A percentile compares a stretch with the other conserved stretches of the same genome.
Evolutionary conservation across 2,888 invertebrate genomes (phyloP).

Genomic region (Cheilosia pagana): DNA sequence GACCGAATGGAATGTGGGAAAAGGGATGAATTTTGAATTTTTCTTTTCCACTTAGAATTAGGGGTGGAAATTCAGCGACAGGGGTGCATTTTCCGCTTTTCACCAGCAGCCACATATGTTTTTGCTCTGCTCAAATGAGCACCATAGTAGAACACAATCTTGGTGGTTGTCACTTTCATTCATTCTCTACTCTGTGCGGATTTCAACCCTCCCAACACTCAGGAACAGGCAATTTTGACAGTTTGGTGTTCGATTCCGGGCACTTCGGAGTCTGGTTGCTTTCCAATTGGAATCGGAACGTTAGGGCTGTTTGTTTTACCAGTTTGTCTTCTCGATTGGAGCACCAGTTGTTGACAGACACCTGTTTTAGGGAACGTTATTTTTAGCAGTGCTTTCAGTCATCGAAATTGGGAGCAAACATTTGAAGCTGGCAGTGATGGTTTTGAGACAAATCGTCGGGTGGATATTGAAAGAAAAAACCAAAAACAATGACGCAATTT

Average conservation of each 20-base stretch:
- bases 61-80: slow-evolving; percentile 16
- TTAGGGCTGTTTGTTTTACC: slow-evolving; percentile 64
- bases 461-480: too few species aligned
- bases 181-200: slow-evolving; percentile 44
- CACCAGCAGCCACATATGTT: slow-evolving; percentile 54
- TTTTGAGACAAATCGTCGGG: too few species aligned
- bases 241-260: slow-evolving; percentile 54
- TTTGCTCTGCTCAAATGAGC: slow-evolving; percentile 5
- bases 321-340: background rate
- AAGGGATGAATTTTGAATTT: slow-evolving; percentile 42
- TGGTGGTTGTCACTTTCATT: slow-evolving; percentile 34
- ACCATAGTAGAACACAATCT: background rate
- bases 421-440: too few species aligned
- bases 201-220: slow-evolving; percentile 13
- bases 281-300: slow-evolving; percentile 47
- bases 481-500: too few species aligned
- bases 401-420: too few species aligned
- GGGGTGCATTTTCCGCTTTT: slow-evolving; percentile 57
- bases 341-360: slow-evolving; percentile 16
- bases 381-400: background rate
- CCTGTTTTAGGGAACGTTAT: slow-evolving; percentile 4
- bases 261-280: slow-evolving; percentile 11
- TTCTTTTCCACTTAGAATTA: background rate
- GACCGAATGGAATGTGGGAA: slow-evolving; percentile 21
- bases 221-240: slow-evolving; percentile 36